phyloP scores from a whole-genome alignment of 2,888 invertebrate species.

The Drosophila atripex region DNA sequence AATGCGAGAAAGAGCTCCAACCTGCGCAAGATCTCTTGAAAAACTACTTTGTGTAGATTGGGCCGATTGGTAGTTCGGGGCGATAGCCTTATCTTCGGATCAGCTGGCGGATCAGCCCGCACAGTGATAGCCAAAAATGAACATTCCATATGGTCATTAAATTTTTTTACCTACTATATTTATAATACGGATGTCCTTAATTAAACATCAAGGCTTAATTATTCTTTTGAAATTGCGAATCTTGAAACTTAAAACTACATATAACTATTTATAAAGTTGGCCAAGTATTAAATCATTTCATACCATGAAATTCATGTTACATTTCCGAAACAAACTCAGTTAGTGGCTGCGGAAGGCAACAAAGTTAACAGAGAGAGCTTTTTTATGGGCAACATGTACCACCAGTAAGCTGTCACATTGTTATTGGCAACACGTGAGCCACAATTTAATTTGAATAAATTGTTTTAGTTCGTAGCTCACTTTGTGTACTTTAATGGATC shows the following conservation, averaged over 20 bases:
- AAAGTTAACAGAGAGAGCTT: neutral
- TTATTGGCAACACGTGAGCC: slow-evolving; percentile 2
- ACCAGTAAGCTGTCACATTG: neutral
- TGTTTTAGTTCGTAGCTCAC: slow-evolving; percentile 4
- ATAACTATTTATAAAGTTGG: too few relatives aligned
- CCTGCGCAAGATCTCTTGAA: slow-evolving; percentile 1
- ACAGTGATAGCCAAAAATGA: neutral
- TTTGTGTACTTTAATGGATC: slow-evolving; percentile 5
- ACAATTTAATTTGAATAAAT: slow-evolving; percentile 11
- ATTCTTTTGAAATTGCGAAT: too few relatives aligned
- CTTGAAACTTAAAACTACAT: too few relatives aligned
- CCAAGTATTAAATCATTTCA: too few relatives aligned
- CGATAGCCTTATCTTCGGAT: slow-evolving; percentile 34
- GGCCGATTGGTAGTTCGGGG: neutral
- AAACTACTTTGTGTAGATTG: neutral
- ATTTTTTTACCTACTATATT: too few relatives aligned
- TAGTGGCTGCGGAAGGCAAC: neutral
- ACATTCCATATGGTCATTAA: neutral
- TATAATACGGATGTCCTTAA: too few relatives aligned
- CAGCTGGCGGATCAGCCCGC: slow-evolving; percentile 22
- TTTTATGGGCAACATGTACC: slow-evolving; percentile 28
- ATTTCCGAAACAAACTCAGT: too few relatives aligned
- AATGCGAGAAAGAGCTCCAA: neutral
- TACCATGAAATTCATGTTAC: too few relatives aligned
- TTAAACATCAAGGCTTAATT: too few relatives aligned